phyloP scores from a whole-genome alignment of 2,888 invertebrate genomes.

The Cryptophagus acutangulus region DNA sequence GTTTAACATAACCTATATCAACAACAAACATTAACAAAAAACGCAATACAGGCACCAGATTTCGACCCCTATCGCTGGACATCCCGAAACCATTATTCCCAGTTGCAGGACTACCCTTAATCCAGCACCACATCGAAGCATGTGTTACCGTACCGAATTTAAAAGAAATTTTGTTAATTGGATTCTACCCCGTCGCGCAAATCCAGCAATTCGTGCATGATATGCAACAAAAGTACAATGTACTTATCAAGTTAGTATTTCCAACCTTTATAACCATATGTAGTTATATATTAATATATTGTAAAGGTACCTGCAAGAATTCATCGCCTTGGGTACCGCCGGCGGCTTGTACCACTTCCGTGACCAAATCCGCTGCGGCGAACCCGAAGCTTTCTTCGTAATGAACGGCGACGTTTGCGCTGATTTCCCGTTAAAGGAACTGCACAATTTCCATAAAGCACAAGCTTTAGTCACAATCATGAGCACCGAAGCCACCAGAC shows the following conservation, averaged over 20 bases:
- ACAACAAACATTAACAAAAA: constrained; percentile 5
- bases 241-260: constrained; percentile 69
- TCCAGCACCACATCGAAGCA: constrained; percentile 96
- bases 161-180: constrained; percentile 89
- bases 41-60: constrained; percentile 77
- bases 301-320: constrained; percentile 88
- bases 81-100: constrained; percentile 98
- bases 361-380: constrained; percentile 87
- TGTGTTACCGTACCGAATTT: constrained; percentile 73
- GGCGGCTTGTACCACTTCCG: constrained; percentile 97
- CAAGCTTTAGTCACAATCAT: constrained; percentile 66
- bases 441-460: constrained; percentile 69
- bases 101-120: constrained; percentile 90
- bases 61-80: constrained; percentile 92
- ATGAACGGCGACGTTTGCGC: constrained; percentile 98
- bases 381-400: constrained; percentile 85
- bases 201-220: constrained; percentile 82
- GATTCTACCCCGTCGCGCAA: constrained; percentile 82
- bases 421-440: constrained; percentile 84
- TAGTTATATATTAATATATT: constrained; percentile 7
- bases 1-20: constrained; percentile 12
- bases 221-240: constrained; percentile 77
- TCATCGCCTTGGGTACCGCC: constrained; percentile 88
- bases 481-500: constrained; percentile 89
- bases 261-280: too few species aligned